Conservation (phyloP, 1,140 invertebrate species). For the Papilio dardanus region DNA sequence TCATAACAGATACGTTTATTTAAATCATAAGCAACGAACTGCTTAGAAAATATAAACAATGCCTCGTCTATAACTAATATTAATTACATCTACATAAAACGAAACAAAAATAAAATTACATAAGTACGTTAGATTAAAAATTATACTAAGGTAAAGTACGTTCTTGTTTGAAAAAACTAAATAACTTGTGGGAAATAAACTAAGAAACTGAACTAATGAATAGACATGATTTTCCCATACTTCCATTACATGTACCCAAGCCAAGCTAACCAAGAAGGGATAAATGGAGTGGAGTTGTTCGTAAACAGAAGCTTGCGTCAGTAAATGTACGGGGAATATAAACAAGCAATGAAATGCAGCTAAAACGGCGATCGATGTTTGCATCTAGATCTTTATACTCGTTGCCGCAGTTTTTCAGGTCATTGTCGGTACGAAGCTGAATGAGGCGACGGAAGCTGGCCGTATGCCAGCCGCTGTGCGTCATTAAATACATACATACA, state of each 20-base stretch:
- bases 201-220: too few relatives aligned
- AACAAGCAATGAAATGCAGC: not conserved
- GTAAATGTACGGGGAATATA: not conserved
- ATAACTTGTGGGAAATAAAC: too few relatives aligned
- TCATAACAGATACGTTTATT: not conserved
- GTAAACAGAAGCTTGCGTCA: not conserved
- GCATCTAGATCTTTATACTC: conserved; percentile 44
- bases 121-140: not conserved
- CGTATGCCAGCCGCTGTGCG: conserved; percentile 61
- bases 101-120: not conserved
- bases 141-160: not conserved
- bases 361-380: conserved; percentile 3
- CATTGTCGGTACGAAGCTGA: conserved; percentile 73
- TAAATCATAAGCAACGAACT: not conserved
- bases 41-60: not conserved
- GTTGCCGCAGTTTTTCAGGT: conserved; percentile 60
- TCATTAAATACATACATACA: conserved; percentile 58
- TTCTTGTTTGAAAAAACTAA: too few relatives aligned
- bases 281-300: not conserved
- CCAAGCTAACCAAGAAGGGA: not conserved
- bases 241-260: too few relatives aligned
- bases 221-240: too few relatives aligned
- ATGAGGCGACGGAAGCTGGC: conserved; percentile 74
- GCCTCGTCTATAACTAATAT: not conserved
- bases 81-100: not conserved